Base-by-base conservation (phyloP, 2,888 invertebrate species). In the Rhagonycha fulva region DNA sequence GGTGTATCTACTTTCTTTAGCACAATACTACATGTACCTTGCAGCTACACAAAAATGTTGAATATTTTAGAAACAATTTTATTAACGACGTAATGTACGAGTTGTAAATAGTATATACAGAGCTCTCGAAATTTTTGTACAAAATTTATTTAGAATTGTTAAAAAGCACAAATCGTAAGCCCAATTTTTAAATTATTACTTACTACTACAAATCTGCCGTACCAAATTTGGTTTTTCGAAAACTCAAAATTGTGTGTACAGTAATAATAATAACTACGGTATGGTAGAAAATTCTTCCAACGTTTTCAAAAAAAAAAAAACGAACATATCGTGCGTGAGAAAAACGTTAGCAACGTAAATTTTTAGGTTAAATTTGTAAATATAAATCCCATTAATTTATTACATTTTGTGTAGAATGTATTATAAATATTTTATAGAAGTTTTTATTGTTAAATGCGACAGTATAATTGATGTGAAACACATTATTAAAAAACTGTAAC, bases 21-120 rank as follows among this genome's bases (percentile, higher is more conserved):
- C 88, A 75, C 88, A 88, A 83, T 88, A 88, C 82, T 88, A 88
- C 80, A 88, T 88, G 87, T 88, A 88, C 80, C 83, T 88, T 80
- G 88, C 88, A 68, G 88, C 88, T 47, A 88, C 88, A 80, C 88
- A 88, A 75, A 88, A 88, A 82, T 87, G 87, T 84, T 87, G 87
- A 84, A 82, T 72, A 68, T 61, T 19, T 71, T 71, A 71, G 68
- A n/a, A n/a, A 75, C 67, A n/a, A 24, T 61, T 47, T 71, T 61
- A 28, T 47, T 63, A 30, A 19, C 66, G 24, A 71, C 30, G 32
- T 47, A 47, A 12, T 68, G 68, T 68, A 68, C 69, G 66, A 71
- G 67, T 47, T 71, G 71, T 62, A 62, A 47, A 71, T 70, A 74
- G 30, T 61, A 69, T 68, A 60, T 61, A 74, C 32, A 66, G 68